These are phyloP conservation scores for Orbicella faveolata DNA, from an alignment of 64 coral and sea anemone genomes.

Conservation along the genomic window DNA sequence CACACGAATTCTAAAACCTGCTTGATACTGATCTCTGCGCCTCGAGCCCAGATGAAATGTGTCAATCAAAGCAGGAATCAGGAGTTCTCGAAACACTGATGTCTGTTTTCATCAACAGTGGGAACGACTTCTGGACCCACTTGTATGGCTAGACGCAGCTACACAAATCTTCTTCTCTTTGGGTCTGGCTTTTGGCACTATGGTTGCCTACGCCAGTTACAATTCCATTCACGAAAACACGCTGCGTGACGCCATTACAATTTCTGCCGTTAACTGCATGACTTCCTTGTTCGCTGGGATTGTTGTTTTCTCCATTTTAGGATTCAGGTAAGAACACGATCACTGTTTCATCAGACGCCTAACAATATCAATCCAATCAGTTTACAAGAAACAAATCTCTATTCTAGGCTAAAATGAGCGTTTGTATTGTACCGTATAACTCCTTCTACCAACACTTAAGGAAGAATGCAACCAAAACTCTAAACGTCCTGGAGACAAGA, in stretches of 20 bases:
- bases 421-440: neutral
- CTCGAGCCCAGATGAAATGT: conserved; percentile 41
- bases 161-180: conserved; percentile 97
- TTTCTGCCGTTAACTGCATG: conserved; percentile 84
- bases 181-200: conserved; percentile 88
- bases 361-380: neutral
- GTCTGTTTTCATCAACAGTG: conserved; percentile 67
- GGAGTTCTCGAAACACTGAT: conserved; percentile 88
- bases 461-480: neutral
- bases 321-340: conserved; percentile 84
- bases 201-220: conserved; percentile 95
- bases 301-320: conserved; percentile 99
- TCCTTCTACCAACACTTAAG: neutral
- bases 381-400: neutral
- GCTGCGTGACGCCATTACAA: conserved; percentile 78
- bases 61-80: conserved; percentile 58
- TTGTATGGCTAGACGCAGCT: conserved; percentile 97
- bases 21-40: conserved; percentile 49
- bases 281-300: conserved; percentile 92
- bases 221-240: conserved; percentile 91
- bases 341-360: neutral
- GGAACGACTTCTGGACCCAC: conserved; percentile 88
- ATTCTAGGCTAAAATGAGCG: no score
- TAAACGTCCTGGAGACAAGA: no score
- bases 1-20: neutral